A percentile compares a stretch with the other conserved stretches of the same genome.
Conservation (phyloP, 2,797 vertebrate genomes). For the Enteromius viviparus region DNA sequence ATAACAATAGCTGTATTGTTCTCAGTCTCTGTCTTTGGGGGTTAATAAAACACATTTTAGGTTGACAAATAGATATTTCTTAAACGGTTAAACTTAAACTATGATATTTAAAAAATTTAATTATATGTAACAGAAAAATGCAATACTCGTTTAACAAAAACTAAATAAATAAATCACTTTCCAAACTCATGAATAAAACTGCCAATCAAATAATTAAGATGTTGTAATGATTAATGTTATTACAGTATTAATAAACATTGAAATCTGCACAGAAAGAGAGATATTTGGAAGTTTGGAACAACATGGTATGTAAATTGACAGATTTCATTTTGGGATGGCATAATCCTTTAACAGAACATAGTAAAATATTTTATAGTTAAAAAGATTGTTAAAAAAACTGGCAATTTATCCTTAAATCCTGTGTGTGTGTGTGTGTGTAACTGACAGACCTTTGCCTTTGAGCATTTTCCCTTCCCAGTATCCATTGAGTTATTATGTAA, state of each 20-base stretch:
- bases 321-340: not conserved
- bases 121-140: not conserved
- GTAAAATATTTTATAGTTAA: not conserved
- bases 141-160: too few species aligned
- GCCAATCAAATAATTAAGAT: not conserved
- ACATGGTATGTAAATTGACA: not conserved
- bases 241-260: not conserved
- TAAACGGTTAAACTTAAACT: not conserved
- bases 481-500: conserved; percentile 70
- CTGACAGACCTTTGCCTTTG: conserved; percentile 6
- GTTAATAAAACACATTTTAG: not conserved
- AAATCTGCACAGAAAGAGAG: not conserved
- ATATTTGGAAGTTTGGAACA: not conserved
- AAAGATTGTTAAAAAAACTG: not conserved
- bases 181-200: not conserved
- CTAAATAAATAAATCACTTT: not conserved
- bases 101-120: not conserved
- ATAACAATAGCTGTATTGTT: too few species aligned
- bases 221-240: too few species aligned
- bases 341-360: not conserved
- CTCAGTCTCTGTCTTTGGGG: too few species aligned
- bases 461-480: conserved; percentile 51
- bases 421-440: not conserved
- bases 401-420: conserved; percentile 17
- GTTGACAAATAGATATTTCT: not conserved